Percentiles rank a stretch among this genome's conserved stretches.
Conservation (phyloP, 2,113 vertebrate genomes). For the Neotragus pygmaeus region DNA sequence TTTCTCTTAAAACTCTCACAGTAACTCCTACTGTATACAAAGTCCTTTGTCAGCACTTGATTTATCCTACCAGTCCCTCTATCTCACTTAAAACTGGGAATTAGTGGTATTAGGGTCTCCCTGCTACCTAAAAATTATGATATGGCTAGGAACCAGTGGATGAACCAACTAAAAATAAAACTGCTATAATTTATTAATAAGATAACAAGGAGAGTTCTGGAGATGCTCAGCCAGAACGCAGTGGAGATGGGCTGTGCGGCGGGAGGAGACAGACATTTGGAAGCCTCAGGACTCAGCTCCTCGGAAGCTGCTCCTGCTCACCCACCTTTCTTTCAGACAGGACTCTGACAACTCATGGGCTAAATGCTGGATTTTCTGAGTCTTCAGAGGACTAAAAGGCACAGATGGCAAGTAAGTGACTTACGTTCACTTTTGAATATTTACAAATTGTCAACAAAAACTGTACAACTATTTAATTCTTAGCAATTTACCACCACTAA, state of each 20-base stretch:
- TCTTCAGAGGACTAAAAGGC: background rate
- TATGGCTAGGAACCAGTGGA: background rate
- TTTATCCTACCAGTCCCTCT: background rate
- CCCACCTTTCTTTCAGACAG: background rate
- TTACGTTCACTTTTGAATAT: background rate
- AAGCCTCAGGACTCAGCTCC: background rate
- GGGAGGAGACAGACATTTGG: background rate
- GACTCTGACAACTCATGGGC: background rate
- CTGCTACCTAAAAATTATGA: background rate
- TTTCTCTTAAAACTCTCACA: background rate
- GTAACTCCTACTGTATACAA: background rate
- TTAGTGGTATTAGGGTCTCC: background rate
- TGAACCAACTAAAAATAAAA: background rate
- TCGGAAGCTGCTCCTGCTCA: background rate
- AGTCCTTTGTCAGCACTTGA: background rate
- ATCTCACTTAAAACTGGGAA: background rate
- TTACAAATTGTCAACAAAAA: background rate
- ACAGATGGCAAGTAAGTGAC: background rate
- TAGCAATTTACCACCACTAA: background rate
- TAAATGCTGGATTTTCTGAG: background rate
- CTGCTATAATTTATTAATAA: background rate
- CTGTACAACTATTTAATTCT: background rate
- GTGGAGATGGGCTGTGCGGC: too few relatives aligned
- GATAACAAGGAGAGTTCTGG: background rate
- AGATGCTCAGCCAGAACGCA: background rate